Evolutionary conservation across 2,888 invertebrate genomes (phyloP).

Genomic region (Lordiphosa andalusiaca): DNA sequence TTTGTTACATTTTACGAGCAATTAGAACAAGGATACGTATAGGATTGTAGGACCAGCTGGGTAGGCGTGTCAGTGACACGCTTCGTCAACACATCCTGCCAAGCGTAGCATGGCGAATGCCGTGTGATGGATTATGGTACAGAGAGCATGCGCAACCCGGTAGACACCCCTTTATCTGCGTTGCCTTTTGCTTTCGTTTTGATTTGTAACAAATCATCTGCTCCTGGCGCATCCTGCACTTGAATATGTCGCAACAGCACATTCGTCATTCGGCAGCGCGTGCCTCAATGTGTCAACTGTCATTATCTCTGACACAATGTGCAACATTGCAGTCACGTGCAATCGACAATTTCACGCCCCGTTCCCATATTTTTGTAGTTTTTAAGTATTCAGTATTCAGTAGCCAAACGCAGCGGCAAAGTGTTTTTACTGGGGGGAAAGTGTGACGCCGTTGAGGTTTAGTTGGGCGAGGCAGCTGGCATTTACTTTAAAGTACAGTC

Average conservation of each 20-base stretch:
- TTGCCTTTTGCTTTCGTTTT: conserved; percentile 53
- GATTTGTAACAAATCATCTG: conserved; percentile 68
- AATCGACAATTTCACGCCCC: conserved; percentile 34
- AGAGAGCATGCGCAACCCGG: conserved; percentile 11
- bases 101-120: conserved; percentile 60
- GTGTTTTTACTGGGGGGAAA: conserved; percentile 4
- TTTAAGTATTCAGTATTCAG: conserved; percentile 43
- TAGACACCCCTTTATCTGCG: conserved; percentile 56
- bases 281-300: conserved; percentile 62
- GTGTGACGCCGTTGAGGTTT: not conserved
- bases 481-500: conserved; percentile 7
- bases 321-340: conserved; percentile 16
- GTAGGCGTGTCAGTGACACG: conserved; percentile 66
- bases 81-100: conserved; percentile 55
- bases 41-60: conserved; percentile 38
- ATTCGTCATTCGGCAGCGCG: conserved; percentile 65
- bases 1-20: conserved; percentile 52
- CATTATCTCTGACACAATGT: conserved; percentile 42
- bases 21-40: conserved; percentile 38
- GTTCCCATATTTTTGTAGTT: conserved; percentile 16
- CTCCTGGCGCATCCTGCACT: conserved; percentile 42
- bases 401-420: not conserved
- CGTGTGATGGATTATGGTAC: conserved; percentile 63
- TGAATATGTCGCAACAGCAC: conserved; percentile 73
- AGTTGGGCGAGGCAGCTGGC: conserved; percentile 8